Conservation (phyloP, 1,140 invertebrate genomes). For the Hesperophylax magnus region DNA sequence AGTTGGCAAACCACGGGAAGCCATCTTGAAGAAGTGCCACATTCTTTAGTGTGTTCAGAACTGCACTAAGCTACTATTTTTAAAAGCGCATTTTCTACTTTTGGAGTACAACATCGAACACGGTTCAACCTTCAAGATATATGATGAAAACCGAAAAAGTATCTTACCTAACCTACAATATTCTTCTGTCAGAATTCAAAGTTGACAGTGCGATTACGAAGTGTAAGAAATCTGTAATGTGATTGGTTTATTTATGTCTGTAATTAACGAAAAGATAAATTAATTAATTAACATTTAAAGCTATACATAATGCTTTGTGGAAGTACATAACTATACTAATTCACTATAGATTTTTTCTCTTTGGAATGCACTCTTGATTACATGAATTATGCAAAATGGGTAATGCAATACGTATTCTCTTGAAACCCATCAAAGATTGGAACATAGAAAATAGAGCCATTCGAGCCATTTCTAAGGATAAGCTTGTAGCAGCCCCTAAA, state of each 20-base stretch:
- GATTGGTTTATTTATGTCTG: too few species aligned
- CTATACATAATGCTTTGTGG: too few species aligned
- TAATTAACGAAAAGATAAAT: too few species aligned
- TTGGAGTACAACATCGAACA: slow-evolving; percentile 19
- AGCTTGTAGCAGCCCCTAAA: slow-evolving; percentile 71
- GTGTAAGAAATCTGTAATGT: too few species aligned
- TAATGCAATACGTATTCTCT: slow-evolving; percentile 63
- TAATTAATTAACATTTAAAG: too few species aligned
- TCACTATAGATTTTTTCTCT: too few species aligned
- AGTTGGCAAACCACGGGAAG: slow-evolving; percentile 74
- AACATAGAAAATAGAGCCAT: slow-evolving; percentile 73
- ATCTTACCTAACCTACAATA: background rate
- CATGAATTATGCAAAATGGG: slow-evolving; percentile 61
- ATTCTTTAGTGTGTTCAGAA: slow-evolving; percentile 67
- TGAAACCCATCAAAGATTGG: slow-evolving; percentile 68
- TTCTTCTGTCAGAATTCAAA: too few species aligned
- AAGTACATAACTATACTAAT: too few species aligned
- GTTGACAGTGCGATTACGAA: too few species aligned
- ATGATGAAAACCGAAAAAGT: too few species aligned
- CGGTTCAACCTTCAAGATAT: too few species aligned
- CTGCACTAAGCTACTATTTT: slow-evolving; percentile 43
- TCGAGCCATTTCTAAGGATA: slow-evolving; percentile 70
- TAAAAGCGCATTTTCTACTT: slow-evolving; percentile 17
- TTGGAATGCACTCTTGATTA: background rate
- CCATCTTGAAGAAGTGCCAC: slow-evolving; percentile 76